Evolutionary conservation across 2,113 vertebrate genomes (phyloP), one percentile per base, ranked within the genome.

Genomic region (Tachysurus vachellii): DNA sequence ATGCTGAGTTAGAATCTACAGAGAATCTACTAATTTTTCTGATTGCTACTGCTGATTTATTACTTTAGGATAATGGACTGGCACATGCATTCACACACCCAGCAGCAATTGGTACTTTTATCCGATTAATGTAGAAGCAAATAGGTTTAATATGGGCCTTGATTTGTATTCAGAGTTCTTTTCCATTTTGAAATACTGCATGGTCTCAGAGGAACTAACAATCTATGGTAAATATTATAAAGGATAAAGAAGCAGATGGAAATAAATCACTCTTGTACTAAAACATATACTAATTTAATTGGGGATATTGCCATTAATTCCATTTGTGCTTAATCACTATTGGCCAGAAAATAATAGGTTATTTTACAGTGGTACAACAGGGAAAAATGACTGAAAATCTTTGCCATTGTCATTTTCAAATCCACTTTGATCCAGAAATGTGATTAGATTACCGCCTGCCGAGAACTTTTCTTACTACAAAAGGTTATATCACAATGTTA

Each of bases 121-220:
- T 70, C 28, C 54, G 85, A 31, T 83, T 75, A 5, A 12, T 81
- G 59, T 47, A 61, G 28, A 80, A 57, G 28, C 23, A 66, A 88
- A 88, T 85, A 16, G 80, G 77, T 28, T 85, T 47, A 3, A 36
- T 73, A 23, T 59, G 31, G 85, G 44, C 19, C 53, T 88, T 86
- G 31, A 82, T 26, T 83, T 68, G 26, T n/a, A 31, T 5, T 47
- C 8, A 84, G 82, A 44, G 7, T 36, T 71, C 6, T 36, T 28
- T 26, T 12, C 44, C 4, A 14, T 53, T 83, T 59, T 7, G 56
- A 50, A 3, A 50, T 50, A 50, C 47, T n/a, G 56, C 31, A 57
- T 31, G 31, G 16, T 53, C 26, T 83, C 44, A 66, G 9, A 53
- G n/a, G 50, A 80, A 64, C 26, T 36, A 36, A 36, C 68, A 70